Evolutionary conservation across 1,140 invertebrate species (phyloP).

Genomic region (Lysiphlebus fabarum): DNA sequence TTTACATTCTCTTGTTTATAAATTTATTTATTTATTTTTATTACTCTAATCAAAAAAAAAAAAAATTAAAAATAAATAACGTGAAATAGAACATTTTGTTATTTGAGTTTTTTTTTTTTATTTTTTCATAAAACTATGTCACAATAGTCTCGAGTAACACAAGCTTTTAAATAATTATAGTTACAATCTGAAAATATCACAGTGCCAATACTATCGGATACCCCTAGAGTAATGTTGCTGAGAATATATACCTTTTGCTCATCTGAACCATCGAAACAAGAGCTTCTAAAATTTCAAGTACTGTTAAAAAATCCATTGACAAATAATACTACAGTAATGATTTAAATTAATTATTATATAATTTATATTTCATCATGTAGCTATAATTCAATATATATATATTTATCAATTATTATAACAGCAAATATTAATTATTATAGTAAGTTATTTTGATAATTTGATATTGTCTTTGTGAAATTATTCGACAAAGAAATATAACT

Average conservation of each 20-base stretch:
- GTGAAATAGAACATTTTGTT: background rate
- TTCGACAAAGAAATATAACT: no score
- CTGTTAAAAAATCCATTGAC: constrained; percentile 12
- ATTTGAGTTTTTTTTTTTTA: background rate
- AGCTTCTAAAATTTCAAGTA: constrained; percentile 42
- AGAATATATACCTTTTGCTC: constrained; percentile 36
- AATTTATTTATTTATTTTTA: no score
- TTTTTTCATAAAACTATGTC: background rate
- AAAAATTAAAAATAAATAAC: background rate
- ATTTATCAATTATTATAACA: no score
- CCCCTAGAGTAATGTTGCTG: background rate
- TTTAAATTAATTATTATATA: no score
- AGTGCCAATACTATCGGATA: background rate
- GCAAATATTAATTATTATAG: no score
- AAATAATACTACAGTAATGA: no score
- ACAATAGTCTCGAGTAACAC: constrained; percentile 30
- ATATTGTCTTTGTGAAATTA: no score
- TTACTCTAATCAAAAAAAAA: no score
- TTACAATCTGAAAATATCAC: constrained; percentile 27
- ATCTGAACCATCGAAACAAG: constrained; percentile 38
- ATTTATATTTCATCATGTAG: no score
- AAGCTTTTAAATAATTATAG: constrained; percentile 33
- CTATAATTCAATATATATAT: no score
- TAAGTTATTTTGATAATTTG: no score
- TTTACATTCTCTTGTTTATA: constrained; percentile 3